Evolutionary conservation across 2,888 invertebrate genomes (phyloP).

Genomic region (Agapetus fuscipes): DNA sequence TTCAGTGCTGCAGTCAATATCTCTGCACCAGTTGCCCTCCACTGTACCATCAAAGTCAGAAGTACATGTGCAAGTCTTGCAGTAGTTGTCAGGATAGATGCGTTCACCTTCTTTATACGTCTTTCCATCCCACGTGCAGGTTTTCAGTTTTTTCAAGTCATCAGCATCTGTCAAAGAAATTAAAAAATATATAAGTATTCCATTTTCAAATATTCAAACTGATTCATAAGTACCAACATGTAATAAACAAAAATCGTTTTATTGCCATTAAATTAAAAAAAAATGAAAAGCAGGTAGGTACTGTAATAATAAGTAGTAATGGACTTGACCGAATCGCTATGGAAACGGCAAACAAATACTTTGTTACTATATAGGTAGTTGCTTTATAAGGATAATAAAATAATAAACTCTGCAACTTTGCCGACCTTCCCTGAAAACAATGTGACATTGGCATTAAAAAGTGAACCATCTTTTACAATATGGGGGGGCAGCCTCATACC

Average conservation of each 20-base stretch:
- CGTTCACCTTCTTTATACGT: slow-evolving; percentile 39
- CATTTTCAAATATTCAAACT: neutral
- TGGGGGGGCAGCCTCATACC: no score
- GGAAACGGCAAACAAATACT: no score
- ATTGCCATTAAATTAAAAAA: neutral
- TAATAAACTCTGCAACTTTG: no score
- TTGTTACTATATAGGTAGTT: no score
- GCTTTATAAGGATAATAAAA: no score
- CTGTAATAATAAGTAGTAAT: no score
- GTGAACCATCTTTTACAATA: no score
- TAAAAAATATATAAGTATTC: neutral
- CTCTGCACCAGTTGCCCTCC: slow-evolving; percentile 33
- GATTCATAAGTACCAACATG: neutral
- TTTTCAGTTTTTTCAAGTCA: slow-evolving; percentile 34
- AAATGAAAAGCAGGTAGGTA: neutral
- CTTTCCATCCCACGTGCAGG: slow-evolving; percentile 38
- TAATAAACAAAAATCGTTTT: neutral
- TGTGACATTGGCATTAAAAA: no score
- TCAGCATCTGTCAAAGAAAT: slow-evolving; percentile 23
- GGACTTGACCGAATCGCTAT: no score
- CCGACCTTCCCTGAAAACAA: no score
- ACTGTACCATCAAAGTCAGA: slow-evolving; percentile 36
- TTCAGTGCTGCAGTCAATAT: slow-evolving; percentile 42
- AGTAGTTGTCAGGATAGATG: slow-evolving; percentile 37
- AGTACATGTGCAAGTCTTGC: slow-evolving; percentile 40